Evolutionary conservation across 2,797 vertebrate genomes (phyloP).

Genomic region (Aulostomus chinensis): DNA sequence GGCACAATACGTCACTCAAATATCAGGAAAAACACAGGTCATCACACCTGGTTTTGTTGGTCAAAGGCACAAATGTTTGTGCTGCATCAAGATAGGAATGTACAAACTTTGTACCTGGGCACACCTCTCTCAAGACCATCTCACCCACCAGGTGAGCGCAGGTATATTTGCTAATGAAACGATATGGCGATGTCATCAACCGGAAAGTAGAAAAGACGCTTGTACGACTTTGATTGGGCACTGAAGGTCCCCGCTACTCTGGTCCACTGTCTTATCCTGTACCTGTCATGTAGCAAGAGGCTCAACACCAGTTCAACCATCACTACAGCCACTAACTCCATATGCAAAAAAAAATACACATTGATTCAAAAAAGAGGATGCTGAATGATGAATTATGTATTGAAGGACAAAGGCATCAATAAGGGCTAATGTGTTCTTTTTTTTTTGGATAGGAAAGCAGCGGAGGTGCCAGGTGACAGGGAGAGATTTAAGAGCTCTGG

Average conservation of each 20-base stretch:
- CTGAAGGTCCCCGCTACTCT: background rate
- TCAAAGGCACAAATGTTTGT: too few relatives aligned
- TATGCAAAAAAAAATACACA: conserved; percentile 48
- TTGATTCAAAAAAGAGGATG: conserved; percentile 38
- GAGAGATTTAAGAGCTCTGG: conserved; percentile 76
- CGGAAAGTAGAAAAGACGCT: too few relatives aligned
- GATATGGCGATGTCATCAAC: too few relatives aligned
- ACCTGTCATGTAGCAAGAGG: conserved; percentile 59
- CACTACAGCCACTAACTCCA: conserved; percentile 35
- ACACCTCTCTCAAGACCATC: too few relatives aligned
- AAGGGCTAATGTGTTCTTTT: conserved; percentile 73
- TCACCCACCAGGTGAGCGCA: too few relatives aligned
- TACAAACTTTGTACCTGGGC: too few relatives aligned
- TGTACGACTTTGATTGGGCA: too few relatives aligned
- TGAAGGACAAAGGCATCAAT: conserved; percentile 76
- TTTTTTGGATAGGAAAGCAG: conserved; percentile 70
- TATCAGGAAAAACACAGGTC: too few relatives aligned
- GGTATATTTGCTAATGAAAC: too few relatives aligned
- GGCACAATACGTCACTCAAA: too few relatives aligned
- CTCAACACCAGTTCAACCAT: conserved; percentile 37
- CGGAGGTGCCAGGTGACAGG: conserved; percentile 64
- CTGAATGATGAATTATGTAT: conserved; percentile 77
- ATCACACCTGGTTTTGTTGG: too few relatives aligned
- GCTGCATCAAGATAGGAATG: too few relatives aligned
- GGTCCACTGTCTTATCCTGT: conserved; percentile 23